Evolutionary conservation across 2,113 vertebrate genomes (phyloP).

Genomic region (Danionella cerebrum): DNA sequence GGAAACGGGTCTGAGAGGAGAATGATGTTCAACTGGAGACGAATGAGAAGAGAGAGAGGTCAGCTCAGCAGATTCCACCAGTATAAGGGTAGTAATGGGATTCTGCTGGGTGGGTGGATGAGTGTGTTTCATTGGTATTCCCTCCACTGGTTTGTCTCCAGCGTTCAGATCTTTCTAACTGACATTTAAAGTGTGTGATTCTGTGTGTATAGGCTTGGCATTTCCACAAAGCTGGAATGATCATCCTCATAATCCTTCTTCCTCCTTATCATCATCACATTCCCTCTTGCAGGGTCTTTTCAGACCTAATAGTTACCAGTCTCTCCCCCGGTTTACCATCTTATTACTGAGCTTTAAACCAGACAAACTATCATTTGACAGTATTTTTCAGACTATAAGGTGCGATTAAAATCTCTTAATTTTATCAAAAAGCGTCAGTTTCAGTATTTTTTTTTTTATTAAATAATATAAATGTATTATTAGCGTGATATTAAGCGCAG

Average conservation of each 20-base stretch:
- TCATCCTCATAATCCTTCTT: conserved; percentile 33
- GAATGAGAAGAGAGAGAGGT: conserved; percentile 25
- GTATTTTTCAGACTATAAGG: too few species aligned
- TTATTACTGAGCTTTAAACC: too few species aligned
- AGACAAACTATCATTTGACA: too few species aligned
- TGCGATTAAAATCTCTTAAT: too few species aligned
- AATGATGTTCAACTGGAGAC: conserved; percentile 35
- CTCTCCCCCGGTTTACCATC: too few species aligned
- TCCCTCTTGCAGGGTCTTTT: not conserved
- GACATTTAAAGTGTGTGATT: conserved; percentile 44
- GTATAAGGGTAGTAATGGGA: not conserved
- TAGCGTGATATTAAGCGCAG: too few species aligned
- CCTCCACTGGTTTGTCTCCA: conserved; percentile 12
- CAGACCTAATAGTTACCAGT: not conserved
- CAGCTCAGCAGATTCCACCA: not conserved
- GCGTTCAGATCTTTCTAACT: conserved; percentile 35
- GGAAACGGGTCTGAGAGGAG: conserved; percentile 21
- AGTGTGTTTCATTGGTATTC: conserved; percentile 21
- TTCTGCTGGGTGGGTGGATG: not conserved
- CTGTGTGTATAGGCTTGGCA: conserved; percentile 33
- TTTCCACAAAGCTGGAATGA: conserved; percentile 37
- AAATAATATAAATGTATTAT: too few species aligned
- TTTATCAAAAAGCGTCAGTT: too few species aligned
- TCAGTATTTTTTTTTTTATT: too few species aligned
- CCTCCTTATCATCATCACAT: conserved; percentile 37